Evolutionary conservation across 2,888 invertebrate species (phyloP), one percentile per base, ranked within the genome.

Genomic region (Macaria notata): DNA sequence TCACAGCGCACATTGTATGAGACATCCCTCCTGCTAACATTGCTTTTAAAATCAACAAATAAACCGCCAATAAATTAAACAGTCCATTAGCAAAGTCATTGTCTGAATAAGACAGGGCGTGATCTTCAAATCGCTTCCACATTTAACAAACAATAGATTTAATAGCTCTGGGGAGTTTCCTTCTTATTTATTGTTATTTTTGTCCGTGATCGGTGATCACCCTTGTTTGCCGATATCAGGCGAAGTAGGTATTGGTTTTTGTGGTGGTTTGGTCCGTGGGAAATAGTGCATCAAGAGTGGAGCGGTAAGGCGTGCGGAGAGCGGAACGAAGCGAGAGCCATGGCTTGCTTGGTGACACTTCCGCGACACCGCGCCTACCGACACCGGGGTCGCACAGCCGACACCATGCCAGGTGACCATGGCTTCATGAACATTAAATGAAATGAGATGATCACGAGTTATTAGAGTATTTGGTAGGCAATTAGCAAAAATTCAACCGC

Each of bases 261-360:
- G 49, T 64, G 30, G 8, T n/a, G 44, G 54, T 47, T 19, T 56
- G 46, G 9, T 65, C 52, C 77, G 79, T 80, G 79, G 76, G 79
- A 81, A 80, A 69, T 63, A 65, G 67, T 69, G 69, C 71, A 70
- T 65, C 69, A 63, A 71, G 56, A 64, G 63, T 69, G 67, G 66
- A 67, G 72, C 73, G 75, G 79, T 30, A 51, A 51, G 75, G 72
- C 77, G 72, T 75, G 75, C 74, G 72, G 69, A 74, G 69, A 72
- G 81, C 81, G 88, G 85, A 85, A 86, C 88, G 86, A 88, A 89
- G 71, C 70, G 78, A 70, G 62, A 72, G 71, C 71, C 89, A 86
- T 84, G 86, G 81, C 67, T 76, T 64, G 70, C 73, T 81, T 82
- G 86, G 83, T 82, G 86, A 76, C 81, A 78, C 76, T 76, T 74